phyloP scores from a whole-genome alignment of 2,797 vertebrate genomes.

The Tympanoctomys barrerae region DNA sequence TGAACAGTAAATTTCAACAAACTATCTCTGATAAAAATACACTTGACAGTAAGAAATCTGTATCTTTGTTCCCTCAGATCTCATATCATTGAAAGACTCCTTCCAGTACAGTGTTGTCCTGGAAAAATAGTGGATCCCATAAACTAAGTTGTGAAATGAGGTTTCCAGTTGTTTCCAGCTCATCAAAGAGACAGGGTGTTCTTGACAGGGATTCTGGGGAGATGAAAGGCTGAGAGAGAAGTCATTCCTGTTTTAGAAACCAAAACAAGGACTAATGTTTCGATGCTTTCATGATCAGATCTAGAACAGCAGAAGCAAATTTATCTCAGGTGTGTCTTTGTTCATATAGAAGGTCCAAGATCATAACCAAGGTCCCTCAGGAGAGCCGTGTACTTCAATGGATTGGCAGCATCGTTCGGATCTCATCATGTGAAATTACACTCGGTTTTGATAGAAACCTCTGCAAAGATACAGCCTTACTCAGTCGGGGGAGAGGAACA shows the following conservation, averaged over 20 bases:
- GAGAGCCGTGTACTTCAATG: no score
- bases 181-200: slow-evolving; percentile 70
- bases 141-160: slow-evolving; percentile 71
- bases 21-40: slow-evolving; percentile 62
- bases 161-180: slow-evolving; percentile 71
- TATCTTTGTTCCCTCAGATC: slow-evolving; percentile 58
- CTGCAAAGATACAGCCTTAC: slow-evolving; percentile 80
- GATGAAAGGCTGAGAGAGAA: slow-evolving; percentile 75
- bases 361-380: slow-evolving; percentile 83
- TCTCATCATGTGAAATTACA: slow-evolving; percentile 85
- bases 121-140: slow-evolving; percentile 69
- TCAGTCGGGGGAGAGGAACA: slow-evolving; percentile 87
- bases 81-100: slow-evolving; percentile 65
- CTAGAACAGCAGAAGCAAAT: slow-evolving; percentile 85
- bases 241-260: slow-evolving; percentile 73
- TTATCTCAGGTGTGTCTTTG: slow-evolving; percentile 84
- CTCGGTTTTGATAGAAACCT: slow-evolving; percentile 69
- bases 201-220: slow-evolving; percentile 76
- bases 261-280: slow-evolving; percentile 76
- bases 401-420: no score
- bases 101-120: slow-evolving; percentile 54
- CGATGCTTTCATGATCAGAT: slow-evolving; percentile 74
- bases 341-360: slow-evolving; percentile 82
- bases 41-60: slow-evolving; percentile 64
- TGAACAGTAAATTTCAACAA: slow-evolving; percentile 63